A percentile compares a stretch with the other conserved stretches of the same genome.
Evolutionary conservation across 1,140 invertebrate species (phyloP).

Genomic region (Nomia melanderi): DNA sequence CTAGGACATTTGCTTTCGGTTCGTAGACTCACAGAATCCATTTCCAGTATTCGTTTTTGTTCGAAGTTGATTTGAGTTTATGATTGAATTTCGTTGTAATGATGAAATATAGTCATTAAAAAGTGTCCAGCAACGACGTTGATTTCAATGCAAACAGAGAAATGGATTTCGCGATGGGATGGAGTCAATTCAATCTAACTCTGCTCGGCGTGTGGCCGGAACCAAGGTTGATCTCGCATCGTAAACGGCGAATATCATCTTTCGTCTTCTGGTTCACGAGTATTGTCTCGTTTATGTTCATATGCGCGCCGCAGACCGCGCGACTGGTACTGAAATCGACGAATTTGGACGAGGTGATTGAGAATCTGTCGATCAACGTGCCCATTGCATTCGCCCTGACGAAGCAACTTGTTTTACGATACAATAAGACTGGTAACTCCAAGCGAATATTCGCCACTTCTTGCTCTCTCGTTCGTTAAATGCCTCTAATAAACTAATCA

Average conservation of each 20-base stretch:
- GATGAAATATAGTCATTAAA: too few species aligned
- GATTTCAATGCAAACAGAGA: background rate
- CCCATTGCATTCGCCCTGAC: slow-evolving; percentile 26
- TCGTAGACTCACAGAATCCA: too few species aligned
- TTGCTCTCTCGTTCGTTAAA: background rate
- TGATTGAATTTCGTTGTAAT: background rate
- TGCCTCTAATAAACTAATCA: too few species aligned
- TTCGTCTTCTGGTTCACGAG: slow-evolving; percentile 26
- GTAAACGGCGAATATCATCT: background rate
- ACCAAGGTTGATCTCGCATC: background rate
- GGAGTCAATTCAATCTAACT: slow-evolving; percentile 34
- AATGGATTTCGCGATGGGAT: slow-evolving; percentile 45
- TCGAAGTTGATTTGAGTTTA: too few species aligned
- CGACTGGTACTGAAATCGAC: slow-evolving; percentile 23
- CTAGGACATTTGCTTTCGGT: too few species aligned
- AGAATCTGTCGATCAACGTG: slow-evolving; percentile 48
- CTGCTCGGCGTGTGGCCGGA: slow-evolving; percentile 45
- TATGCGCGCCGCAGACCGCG: slow-evolving; percentile 23
- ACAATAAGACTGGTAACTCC: slow-evolving; percentile 24
- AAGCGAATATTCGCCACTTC: background rate
- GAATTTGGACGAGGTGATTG: slow-evolving; percentile 12
- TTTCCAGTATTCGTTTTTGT: too few species aligned
- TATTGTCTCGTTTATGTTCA: slow-evolving; percentile 14
- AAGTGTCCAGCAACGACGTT: too few species aligned
- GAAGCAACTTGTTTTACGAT: slow-evolving; percentile 29